Evolutionary conservation across 2,113 vertebrate species (phyloP).

Genomic region (Gnathonemus longibarbis): DNA sequence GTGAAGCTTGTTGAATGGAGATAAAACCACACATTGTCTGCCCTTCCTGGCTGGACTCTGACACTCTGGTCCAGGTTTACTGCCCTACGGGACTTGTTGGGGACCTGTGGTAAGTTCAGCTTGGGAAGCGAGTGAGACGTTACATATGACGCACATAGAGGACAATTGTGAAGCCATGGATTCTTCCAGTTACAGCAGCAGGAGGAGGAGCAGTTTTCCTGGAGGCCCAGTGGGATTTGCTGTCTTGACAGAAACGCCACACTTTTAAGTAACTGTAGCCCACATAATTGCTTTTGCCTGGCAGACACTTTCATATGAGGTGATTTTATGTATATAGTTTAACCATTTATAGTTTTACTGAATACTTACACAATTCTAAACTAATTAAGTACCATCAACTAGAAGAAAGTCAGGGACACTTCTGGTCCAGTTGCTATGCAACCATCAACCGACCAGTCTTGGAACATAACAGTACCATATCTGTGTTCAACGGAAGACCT

Average conservation of each 20-base stretch:
- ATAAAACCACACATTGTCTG: background rate
- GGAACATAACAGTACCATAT: background rate
- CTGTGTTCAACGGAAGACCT: background rate
- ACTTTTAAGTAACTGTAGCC: background rate
- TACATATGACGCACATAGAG: background rate
- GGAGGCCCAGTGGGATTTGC: background rate
- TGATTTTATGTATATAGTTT: background rate
- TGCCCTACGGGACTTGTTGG: background rate
- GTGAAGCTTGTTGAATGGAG: background rate
- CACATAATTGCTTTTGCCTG: background rate
- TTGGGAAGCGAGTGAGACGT: background rate
- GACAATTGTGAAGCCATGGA: background rate
- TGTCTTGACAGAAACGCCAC: background rate
- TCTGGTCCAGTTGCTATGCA: background rate
- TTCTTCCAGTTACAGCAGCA: background rate
- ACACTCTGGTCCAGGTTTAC: background rate
- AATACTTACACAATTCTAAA: background rate
- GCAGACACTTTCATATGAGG: background rate
- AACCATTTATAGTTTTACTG: background rate
- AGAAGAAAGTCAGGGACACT: background rate
- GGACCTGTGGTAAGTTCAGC: constrained; percentile 13
- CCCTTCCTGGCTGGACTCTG: background rate
- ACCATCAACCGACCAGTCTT: background rate
- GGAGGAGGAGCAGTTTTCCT: background rate
- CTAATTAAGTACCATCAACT: background rate